Percentiles rank a stretch among this genome's conserved stretches.
Conservation (phyloP, 2,113 vertebrate species). For the Geothlypis trichas region DNA sequence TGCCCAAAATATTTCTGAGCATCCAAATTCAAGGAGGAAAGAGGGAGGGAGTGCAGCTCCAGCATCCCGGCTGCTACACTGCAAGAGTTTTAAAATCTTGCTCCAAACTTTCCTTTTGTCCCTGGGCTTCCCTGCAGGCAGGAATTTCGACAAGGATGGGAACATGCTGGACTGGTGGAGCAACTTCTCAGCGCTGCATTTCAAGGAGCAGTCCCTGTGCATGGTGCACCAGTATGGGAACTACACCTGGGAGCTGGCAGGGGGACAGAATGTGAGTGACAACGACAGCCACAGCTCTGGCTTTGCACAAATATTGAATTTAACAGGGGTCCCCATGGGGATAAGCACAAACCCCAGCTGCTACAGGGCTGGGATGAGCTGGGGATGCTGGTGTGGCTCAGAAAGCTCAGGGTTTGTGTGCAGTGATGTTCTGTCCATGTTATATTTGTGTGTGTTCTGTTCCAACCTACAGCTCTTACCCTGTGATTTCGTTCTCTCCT, state of each 20-base stretch:
- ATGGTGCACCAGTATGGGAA: slow-evolving; percentile 92
- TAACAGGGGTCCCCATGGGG: rapidly evolving
- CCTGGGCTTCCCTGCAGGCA: slow-evolving; percentile 73
- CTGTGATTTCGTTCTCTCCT: not conserved
- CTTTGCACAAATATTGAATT: not conserved
- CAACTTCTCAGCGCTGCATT: slow-evolving; percentile 89
- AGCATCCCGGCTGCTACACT: rapidly evolving
- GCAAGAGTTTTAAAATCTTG: not conserved
- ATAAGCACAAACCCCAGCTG: rapidly evolving
- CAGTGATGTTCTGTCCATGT: not conserved
- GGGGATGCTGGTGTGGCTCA: not conserved
- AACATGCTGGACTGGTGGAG: slow-evolving; percentile 99
- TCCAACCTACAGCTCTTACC: not conserved
- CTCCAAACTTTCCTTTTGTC: not conserved
- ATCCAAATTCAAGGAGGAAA: not conserved
- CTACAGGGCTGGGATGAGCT: not conserved
- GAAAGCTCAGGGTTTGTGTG: not conserved
- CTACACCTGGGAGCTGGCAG: slow-evolving; percentile 92
- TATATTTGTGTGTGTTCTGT: rapidly evolving
- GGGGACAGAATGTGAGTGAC: slow-evolving; percentile 83
- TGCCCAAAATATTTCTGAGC: not conserved
- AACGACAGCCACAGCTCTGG: not conserved
- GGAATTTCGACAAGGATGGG: slow-evolving; percentile 94
- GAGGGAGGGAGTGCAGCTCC: not conserved
- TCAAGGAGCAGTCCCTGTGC: slow-evolving; percentile 89